Evolutionary conservation across 2,797 vertebrate genomes (phyloP).

Genomic region (Petrocephalus schoutedeni): DNA sequence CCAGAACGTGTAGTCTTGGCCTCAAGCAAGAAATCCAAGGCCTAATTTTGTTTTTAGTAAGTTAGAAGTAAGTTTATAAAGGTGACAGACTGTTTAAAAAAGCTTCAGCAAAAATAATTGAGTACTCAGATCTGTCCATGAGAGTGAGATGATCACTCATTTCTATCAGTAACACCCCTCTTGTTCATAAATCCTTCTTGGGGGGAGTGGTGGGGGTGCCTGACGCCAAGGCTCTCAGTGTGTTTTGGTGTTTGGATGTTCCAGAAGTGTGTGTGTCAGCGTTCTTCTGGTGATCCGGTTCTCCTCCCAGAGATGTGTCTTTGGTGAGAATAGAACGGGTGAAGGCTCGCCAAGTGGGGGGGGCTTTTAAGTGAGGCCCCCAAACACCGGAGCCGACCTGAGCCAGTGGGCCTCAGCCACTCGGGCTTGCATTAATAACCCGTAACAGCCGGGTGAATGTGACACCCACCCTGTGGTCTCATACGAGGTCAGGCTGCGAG

Average conservation of each 20-base stretch:
- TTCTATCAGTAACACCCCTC: conserved; percentile 22
- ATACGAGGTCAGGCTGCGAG: conserved; percentile 39
- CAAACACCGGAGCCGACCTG: conserved; percentile 6
- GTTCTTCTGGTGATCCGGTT: background rate
- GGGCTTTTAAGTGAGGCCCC: background rate
- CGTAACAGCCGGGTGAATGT: background rate
- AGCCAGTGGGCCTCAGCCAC: conserved; percentile 37
- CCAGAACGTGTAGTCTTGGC: background rate
- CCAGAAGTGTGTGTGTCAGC: background rate
- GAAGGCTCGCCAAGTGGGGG: background rate
- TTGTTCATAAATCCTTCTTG: background rate
- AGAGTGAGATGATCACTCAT: background rate
- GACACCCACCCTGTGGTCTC: conserved; percentile 1
- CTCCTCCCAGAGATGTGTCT: background rate
- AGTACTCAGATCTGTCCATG: background rate
- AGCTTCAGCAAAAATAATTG: background rate
- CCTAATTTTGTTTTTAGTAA: conserved; percentile 9
- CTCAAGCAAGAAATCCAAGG: background rate
- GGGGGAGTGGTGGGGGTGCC: background rate
- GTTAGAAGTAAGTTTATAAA: background rate
- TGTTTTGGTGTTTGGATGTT: background rate
- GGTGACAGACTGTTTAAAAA: conserved; percentile 5
- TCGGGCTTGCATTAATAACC: conserved; percentile 45
- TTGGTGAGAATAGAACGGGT: background rate
- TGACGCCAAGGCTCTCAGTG: background rate